These are phyloP conservation scores for Homalodisca vitripennis DNA, from an alignment of 1,140 invertebrate genomes.

Conservation along the genomic window DNA sequence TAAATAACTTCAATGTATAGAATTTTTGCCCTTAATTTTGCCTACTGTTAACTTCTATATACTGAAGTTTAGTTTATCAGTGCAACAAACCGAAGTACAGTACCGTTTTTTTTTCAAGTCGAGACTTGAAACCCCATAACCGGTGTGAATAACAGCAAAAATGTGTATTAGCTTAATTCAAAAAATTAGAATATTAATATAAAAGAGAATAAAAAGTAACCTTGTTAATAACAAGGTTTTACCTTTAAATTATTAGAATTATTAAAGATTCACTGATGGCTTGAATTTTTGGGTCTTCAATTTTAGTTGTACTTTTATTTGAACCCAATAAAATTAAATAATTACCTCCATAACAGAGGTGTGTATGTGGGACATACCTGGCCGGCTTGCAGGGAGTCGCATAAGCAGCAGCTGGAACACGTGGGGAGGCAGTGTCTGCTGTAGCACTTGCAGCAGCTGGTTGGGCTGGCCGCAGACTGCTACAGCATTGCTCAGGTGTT, in stretches of 20 bases:
- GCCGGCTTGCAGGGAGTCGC: slow-evolving; percentile 67
- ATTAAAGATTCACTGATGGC: background rate
- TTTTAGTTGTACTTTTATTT: background rate
- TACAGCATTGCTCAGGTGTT: slow-evolving; percentile 92
- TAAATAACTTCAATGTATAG: too few species aligned
- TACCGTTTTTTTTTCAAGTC: too few species aligned
- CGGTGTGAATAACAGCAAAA: too few species aligned
- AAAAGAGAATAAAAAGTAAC: background rate
- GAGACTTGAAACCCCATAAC: too few species aligned
- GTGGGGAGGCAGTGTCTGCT: slow-evolving; percentile 89
- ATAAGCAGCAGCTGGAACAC: slow-evolving; percentile 86
- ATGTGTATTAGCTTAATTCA: too few species aligned
- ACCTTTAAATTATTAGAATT: background rate
- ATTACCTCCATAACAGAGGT: background rate
- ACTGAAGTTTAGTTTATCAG: too few species aligned
- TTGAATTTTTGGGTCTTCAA: background rate
- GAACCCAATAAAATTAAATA: background rate
- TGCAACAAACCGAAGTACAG: too few species aligned
- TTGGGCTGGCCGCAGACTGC: slow-evolving; percentile 95
- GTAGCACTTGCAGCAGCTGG: slow-evolving; percentile 86
- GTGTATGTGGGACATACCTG: slow-evolving; percentile 47
- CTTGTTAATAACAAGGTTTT: background rate
- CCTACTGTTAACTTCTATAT: too few species aligned
- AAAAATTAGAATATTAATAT: background rate
- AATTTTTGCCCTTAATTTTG: too few species aligned